Evolutionary conservation across 2,888 invertebrate genomes (phyloP), one percentile per base, ranked within the genome.

Genomic region (Cerceris rybyensis): DNA sequence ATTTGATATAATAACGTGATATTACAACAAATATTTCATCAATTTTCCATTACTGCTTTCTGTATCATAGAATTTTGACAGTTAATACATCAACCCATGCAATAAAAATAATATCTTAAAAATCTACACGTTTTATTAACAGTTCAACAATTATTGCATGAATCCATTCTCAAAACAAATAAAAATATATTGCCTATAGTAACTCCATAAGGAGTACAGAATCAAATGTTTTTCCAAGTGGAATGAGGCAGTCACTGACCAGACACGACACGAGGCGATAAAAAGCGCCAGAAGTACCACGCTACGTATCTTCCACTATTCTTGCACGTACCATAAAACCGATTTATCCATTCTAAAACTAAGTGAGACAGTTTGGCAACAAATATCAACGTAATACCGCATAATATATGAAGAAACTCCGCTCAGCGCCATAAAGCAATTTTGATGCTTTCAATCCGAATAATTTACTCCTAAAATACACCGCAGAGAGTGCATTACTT

Each of bases 351-450:
- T 14, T 14, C 7, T 14, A 1, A 54, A 1, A 11, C 13, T 14
- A 7, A 14, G 7, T 2, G 54, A 54, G 7, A 54, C 28, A 13
- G 65, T 72, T 68, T 63, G 17, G 11, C 17, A 42, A 64, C 69
- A 74, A 70, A 71, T 69, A 73, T 71, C 71, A 54, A 66, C 50
- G 63, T 59, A 43, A 68, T 67, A 78, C 65, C 57, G 54, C 55
- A 59, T 65, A 55, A 49, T 49, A n/a, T 5, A 14, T 2, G 17
- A 17, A 41, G 50, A 43, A 43, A 52, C 63, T 50, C 64, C 63
- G 61, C 60, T 65, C 70, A 67, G 69, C 68, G 67, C 66, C 67
- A 55, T 81, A 72, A 83, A 84, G 74, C 64, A 67, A 59, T 81
- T 68, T 74, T 66, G 67, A 65, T 64, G 39, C 39, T 63, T 42